A percentile compares a stretch with the other conserved stretches of the same genome.
Conservation (phyloP, 1,140 invertebrate species). For the Drosophila takahashii region DNA sequence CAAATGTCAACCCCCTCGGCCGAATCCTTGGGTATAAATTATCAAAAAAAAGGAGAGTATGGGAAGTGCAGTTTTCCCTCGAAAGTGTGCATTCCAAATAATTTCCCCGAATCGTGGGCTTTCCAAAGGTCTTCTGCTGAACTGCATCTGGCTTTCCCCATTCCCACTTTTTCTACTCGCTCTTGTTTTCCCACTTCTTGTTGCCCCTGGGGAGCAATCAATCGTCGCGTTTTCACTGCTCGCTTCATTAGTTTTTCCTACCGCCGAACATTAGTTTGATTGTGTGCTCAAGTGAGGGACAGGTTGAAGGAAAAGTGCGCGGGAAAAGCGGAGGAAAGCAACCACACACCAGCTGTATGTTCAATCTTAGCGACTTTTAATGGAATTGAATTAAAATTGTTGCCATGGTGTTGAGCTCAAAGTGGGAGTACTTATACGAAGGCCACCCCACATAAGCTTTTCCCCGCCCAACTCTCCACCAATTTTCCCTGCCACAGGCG, state of each 20-base stretch:
- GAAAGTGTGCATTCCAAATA: constrained; percentile 36
- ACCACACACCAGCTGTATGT: constrained; percentile 59
- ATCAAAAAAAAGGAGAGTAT: constrained; percentile 53
- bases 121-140: constrained; percentile 47
- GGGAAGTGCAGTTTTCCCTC: constrained; percentile 69
- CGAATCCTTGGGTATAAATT: constrained; percentile 56
- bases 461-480: neutral
- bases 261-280: constrained; percentile 71
- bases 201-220: constrained; percentile 79
- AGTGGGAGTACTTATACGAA: neutral
- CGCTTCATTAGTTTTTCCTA: constrained; percentile 77
- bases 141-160: constrained; percentile 53
- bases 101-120: constrained; percentile 11
- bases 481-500: constrained; percentile 60
- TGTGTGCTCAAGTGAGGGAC: constrained; percentile 37
- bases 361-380: constrained; percentile 74
- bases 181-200: constrained; percentile 39
- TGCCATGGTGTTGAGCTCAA: constrained; percentile 55
- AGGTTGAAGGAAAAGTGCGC: constrained; percentile 10
- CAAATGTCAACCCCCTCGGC: constrained; percentile 38
- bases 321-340: constrained; percentile 10
- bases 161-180: constrained; percentile 3
- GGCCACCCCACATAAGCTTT: constrained; percentile 1
- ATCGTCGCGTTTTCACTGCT: constrained; percentile 75
- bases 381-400: constrained; percentile 82